Base-by-base conservation (phyloP, 2,888 invertebrate species). In the Eumerus sabulonum region DNA sequence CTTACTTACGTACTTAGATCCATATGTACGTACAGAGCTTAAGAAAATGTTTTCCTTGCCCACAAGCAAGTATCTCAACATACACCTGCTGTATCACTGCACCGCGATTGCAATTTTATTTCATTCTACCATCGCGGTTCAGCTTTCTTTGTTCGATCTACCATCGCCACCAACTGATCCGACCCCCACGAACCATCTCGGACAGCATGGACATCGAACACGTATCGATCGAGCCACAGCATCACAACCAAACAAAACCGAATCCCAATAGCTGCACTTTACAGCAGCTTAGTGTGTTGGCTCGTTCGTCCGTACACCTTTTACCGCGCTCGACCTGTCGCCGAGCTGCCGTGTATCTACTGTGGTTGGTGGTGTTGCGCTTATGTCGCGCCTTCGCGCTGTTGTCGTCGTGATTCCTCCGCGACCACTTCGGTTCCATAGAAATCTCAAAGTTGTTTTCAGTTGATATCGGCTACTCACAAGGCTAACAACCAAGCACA, bases 391-490 rank as follows among this genome's bases (percentile, higher is more conserved):
- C 27, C 27, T 27, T 27, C 72, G 40, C 76, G 64, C 59, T 62
- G 73, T 66, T 44, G 73, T 59, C 57, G 59, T 53, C 45, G 57
- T 86, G 84, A 81, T 73, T 68, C 82, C 82, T 82, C 76, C 85
- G 84, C 86, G 82, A 82, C 82, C 85, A 84, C 82, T 82, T 81
- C 87, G 86, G 85, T 86, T 60, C 73, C 73, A 83, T 85, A 85
- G 85, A 86, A 86, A 86, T 86, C 85, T 87, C 85, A 87, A 89
- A 89, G 89, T 87, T 87, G 89, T 89, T 88, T 89, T 89, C 88
- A 89, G 89, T 89, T 89, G 87, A 88, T 88, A 89, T 88, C 88
- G 87, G 87, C 88, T 86, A 87, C 86, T 88, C 89, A 88, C 86
- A 88, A 87, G 88, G 88, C 87, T 87, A 87, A 89, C 87, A 89